These are phyloP conservation scores for Myotis lucifugus DNA, from an alignment of 2,113 vertebrate genomes.

Conservation along the genomic window DNA sequence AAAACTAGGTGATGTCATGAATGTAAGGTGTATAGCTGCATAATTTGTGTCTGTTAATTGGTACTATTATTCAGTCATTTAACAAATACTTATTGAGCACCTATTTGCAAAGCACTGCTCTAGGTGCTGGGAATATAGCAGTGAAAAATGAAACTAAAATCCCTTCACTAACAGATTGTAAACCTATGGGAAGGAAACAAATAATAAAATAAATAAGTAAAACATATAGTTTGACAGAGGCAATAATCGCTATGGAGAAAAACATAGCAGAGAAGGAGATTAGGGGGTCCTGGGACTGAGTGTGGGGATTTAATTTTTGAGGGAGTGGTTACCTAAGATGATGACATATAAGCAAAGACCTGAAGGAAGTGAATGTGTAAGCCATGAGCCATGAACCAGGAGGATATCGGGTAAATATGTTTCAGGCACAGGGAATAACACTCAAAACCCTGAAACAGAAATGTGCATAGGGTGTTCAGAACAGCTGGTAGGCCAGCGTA, in stretches of 20 bases:
- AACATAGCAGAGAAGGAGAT: not conserved
- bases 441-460: not conserved
- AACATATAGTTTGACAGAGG: not conserved
- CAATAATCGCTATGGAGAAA: not conserved
- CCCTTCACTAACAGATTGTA: not conserved
- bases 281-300: not conserved
- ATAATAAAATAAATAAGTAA: not conserved
- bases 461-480: not conserved
- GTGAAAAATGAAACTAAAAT: constrained; percentile 12
- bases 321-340: not conserved
- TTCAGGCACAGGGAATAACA: not conserved
- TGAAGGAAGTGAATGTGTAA: not conserved
- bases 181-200: not conserved
- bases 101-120: constrained; percentile 13
- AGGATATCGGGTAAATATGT: not conserved
- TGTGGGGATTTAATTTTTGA: not conserved
- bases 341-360: not conserved
- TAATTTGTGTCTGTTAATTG: not conserved
- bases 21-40: not conserved
- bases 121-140: not conserved
- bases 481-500: not conserved
- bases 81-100: not conserved
- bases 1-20: not conserved
- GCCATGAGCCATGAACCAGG: not conserved
- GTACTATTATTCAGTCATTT: constrained; percentile 1